Evolutionary conservation across 2,888 invertebrate genomes (phyloP), one percentile per base, ranked within the genome.

Genomic region (Drosophila greeni): DNA sequence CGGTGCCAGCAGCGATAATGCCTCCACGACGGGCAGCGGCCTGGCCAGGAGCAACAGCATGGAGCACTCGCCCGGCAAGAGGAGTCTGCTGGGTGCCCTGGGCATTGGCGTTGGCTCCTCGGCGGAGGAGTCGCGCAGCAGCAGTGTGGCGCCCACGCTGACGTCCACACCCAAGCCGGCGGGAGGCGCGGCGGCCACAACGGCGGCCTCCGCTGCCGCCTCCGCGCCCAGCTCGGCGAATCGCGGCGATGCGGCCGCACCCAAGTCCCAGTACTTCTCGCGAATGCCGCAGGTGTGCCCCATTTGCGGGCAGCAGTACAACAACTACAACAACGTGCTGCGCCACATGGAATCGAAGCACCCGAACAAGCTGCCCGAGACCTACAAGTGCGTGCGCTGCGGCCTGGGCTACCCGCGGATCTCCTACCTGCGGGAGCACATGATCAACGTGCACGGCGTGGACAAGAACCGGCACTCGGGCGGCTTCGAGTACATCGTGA

Each of bases 341-440:
- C 85, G 89, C 0, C 89, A 89, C 64, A 89, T 89, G 89, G 89
- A 89, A 72, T 87, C 88, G 2, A 89, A 89, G 66, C 89, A 89
- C 85, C 89, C 89, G 0, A 88, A 89, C 65, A 89, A 89, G 66
- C 70, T 89, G 66, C 89, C 89, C 11, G 86, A 88, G 58, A 88
- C 88, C 0, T 89, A 89, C 73, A 88, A 88, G 60, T 89, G 89
- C 59, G 87, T 88, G 1, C 84, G 85, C 4, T 89, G 89, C 47
- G 81, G 87, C 11, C 79, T 84, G 24, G 89, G 89, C 12, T 89
- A 87, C 83, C 88, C 89, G 1, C 80, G 89, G 7, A 84, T 89
- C 51, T 88, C 88, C 5, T 88, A 88, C 66, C 76, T 89, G 31
- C 85, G 89, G 3, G 89, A 89, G 56, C 89, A 89, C 65, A 88